Evolutionary conservation across 1,140 invertebrate species (phyloP).

Genomic region (Gryllus bimaculatus): DNA sequence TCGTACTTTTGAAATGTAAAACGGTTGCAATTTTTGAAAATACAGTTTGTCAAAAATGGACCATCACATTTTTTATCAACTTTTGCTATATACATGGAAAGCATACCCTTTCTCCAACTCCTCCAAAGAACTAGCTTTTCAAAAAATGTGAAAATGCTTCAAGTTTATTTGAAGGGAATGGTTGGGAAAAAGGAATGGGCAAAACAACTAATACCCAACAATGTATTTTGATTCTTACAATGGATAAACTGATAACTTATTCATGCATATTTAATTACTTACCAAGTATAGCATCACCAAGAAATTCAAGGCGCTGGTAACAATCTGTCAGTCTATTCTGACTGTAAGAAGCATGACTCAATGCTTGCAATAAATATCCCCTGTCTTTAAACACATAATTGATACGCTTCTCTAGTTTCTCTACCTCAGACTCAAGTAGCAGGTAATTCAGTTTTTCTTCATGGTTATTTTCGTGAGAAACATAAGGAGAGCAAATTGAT

Average conservation of each 20-base stretch:
- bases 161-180: no score
- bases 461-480: neutral
- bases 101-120: no score
- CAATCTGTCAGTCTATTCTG: constrained; percentile 77
- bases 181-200: neutral
- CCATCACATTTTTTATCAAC: no score
- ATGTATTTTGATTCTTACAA: neutral
- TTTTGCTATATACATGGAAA: no score
- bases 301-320: constrained; percentile 90
- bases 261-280: constrained; percentile 12
- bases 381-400: constrained; percentile 57
- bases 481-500: neutral
- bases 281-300: constrained; percentile 87
- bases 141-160: no score
- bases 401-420: constrained; percentile 49
- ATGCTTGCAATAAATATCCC: constrained; percentile 53
- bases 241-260: no score
- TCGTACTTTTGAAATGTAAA: no score
- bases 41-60: no score
- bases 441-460: neutral
- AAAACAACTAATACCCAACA: neutral
- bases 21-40: no score
- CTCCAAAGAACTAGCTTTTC: no score
- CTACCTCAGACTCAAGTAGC: neutral
- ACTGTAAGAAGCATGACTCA: constrained; percentile 87